These are phyloP conservation scores for Drosophila athabasca DNA, from an alignment of 1,140 invertebrate genomes.

Conservation along the genomic window DNA sequence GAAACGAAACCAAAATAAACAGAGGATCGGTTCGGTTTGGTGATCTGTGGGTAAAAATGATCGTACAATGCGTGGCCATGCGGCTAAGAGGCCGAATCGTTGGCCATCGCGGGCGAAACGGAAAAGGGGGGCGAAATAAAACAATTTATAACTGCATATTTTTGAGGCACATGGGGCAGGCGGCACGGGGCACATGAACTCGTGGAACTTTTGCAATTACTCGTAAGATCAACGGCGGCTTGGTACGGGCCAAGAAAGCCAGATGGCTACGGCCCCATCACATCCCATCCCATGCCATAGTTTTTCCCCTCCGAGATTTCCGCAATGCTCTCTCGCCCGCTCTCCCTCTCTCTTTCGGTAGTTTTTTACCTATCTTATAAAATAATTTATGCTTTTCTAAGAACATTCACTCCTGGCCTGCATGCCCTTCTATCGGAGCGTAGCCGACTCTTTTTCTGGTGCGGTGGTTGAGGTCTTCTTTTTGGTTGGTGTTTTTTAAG, in stretches of 20 bases:
- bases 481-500: constrained; percentile 37
- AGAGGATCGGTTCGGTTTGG: constrained; percentile 21
- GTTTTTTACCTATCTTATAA: constrained; percentile 43
- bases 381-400: constrained; percentile 61
- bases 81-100: constrained; percentile 12
- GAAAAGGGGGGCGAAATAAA: constrained; percentile 18
- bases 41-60: too few species aligned
- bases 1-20: constrained; percentile 59
- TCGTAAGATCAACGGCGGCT: constrained; percentile 26
- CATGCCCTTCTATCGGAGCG: constrained; percentile 35
- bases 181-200: constrained; percentile 45
- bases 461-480: constrained; percentile 13
- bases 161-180: not conserved
- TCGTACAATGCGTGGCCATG: constrained; percentile 38
- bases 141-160: constrained; percentile 48
- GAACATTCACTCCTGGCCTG: constrained; percentile 28
- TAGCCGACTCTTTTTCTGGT: not conserved
- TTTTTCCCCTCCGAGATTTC: constrained; percentile 37
- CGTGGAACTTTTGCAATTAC: constrained; percentile 64
- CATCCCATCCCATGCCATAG: not conserved
- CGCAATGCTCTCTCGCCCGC: constrained; percentile 16
- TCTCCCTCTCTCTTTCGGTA: not conserved
- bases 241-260: constrained; percentile 24
- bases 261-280: constrained; percentile 35
- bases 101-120: not conserved